phyloP scores from a whole-genome alignment of 2,113 vertebrate genomes.

The Prionailurus bengalensis region DNA sequence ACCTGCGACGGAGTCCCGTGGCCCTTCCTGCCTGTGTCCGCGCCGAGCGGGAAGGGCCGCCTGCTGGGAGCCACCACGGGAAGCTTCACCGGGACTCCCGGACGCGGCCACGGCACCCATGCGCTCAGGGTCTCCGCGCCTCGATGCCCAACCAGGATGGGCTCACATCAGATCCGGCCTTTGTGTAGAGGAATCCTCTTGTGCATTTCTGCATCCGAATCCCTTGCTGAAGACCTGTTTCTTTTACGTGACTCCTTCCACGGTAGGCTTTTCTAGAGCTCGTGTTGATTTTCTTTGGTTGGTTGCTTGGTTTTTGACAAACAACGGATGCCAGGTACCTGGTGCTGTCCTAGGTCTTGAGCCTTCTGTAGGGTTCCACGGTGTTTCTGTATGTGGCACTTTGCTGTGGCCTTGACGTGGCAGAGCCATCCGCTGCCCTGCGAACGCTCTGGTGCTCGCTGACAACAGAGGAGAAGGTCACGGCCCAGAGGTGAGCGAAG shows the following conservation, averaged over 20 bases:
- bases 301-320: not conserved
- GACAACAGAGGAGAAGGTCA: not conserved
- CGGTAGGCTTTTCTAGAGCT: not conserved
- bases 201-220: not conserved
- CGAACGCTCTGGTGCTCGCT: not conserved
- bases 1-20: not conserved
- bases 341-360: not conserved
- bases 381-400: not conserved
- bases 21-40: not conserved
- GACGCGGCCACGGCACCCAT: not conserved
- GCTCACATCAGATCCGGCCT: not conserved
- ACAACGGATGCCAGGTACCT: not conserved
- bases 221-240: not conserved
- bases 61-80: not conserved
- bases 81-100: not conserved
- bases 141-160: not conserved
- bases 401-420: fast-evolving
- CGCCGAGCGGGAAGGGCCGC: not conserved
- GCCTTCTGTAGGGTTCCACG: not conserved
- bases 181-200: not conserved
- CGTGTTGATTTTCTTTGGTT: not conserved
- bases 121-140: not conserved
- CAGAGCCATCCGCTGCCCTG: not conserved
- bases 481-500: not conserved
- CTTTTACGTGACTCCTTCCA: not conserved